A percentile compares a stretch with the other conserved stretches of the same genome.
phyloP scores from a whole-genome alignment of 1,140 invertebrate genomes.

The Solenopsis invicta region DNA sequence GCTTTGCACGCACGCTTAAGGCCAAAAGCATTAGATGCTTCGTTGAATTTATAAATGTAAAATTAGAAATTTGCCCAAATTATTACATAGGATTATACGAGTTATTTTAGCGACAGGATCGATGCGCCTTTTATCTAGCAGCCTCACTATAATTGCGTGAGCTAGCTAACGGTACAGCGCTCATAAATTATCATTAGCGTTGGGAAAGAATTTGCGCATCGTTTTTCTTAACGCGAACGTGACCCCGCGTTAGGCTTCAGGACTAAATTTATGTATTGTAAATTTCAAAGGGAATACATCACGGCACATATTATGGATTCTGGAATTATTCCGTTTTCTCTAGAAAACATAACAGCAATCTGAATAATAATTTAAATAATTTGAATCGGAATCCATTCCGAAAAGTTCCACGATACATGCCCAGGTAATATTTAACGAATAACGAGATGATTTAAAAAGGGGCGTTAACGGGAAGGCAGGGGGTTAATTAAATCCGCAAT shows the following conservation, averaged over 20 bases:
- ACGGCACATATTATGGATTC: no score
- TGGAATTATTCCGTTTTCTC: no score
- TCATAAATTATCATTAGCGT: constrained; percentile 21
- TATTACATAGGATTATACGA: not conserved
- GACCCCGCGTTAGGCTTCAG: no score
- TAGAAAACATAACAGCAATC: no score
- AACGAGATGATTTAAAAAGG: constrained; percentile 1
- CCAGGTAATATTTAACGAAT: not conserved
- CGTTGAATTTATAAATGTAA: not conserved
- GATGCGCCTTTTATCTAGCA: not conserved
- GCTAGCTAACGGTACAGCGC: constrained; percentile 4
- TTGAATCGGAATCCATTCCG: no score
- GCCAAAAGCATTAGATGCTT: not conserved
- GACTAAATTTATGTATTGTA: no score
- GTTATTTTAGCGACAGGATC: not conserved
- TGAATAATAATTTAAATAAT: no score
- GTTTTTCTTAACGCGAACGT: no score
- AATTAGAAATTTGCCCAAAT: not conserved
- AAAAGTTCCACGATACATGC: no score
- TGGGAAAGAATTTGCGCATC: constrained; percentile 32
- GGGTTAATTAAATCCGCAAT: constrained; percentile 46
- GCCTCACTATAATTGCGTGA: not conserved
- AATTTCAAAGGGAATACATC: no score
- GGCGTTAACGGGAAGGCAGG: not conserved
- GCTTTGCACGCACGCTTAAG: not conserved